Conservation (phyloP, 2,888 invertebrate genomes). For the Oligia latruncula region DNA sequence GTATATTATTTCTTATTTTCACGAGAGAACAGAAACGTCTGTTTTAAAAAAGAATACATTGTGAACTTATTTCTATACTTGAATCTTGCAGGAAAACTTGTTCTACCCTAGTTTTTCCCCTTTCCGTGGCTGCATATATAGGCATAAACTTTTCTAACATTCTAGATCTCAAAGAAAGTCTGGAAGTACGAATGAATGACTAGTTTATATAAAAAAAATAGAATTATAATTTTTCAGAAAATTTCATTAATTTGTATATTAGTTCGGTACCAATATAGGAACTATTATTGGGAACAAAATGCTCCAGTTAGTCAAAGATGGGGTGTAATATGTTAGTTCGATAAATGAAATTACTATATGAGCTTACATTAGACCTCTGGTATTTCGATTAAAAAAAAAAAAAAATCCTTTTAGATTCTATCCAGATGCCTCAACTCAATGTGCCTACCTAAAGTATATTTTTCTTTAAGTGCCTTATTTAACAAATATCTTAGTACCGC, state of each 20-base stretch:
- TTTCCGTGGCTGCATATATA: neutral
- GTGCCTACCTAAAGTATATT: too few species aligned
- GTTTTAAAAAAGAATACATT: neutral
- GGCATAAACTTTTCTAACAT: neutral
- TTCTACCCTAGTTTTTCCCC: too few species aligned
- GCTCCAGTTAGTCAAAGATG: slow-evolving; percentile 3
- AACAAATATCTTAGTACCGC: neutral
- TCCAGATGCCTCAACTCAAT: neutral
- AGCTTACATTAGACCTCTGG: slow-evolving; percentile 16
- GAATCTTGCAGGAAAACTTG: too few species aligned
- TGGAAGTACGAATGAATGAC: neutral
- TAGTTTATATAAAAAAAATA: neutral
- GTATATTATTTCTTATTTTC: neutral
- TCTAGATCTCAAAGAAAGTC: neutral
- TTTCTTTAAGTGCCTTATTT: neutral
- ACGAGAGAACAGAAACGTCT: neutral
- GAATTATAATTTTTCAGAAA: neutral
- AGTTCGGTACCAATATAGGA: neutral
- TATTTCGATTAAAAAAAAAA: too few species aligned
- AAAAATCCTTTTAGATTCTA: neutral
- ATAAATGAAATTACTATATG: slow-evolving; percentile 33
- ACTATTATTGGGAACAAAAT: slow-evolving; percentile 8
- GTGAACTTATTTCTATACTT: neutral
- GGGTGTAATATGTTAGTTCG: slow-evolving; percentile 25
- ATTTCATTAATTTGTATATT: slow-evolving; percentile 11